Evolutionary conservation across 2,113 vertebrate genomes (phyloP).

Genomic region (Gopherus evgoodei): DNA sequence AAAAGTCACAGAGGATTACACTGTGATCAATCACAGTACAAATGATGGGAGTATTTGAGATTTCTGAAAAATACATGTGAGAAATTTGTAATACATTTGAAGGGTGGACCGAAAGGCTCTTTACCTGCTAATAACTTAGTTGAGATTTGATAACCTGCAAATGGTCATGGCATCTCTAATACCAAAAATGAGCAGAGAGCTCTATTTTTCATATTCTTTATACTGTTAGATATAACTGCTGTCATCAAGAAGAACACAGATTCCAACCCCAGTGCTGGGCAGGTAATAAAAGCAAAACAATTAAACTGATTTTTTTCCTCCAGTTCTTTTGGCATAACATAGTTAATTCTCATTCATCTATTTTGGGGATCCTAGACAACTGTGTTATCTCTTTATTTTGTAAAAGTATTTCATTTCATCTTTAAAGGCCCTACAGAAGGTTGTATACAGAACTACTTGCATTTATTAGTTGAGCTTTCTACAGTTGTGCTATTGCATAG

Average conservation of each 20-base stretch:
- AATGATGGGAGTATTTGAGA: neutral
- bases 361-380: neutral
- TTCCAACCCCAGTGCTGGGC: neutral
- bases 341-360: neutral
- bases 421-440: conserved; percentile 28
- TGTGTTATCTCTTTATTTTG: neutral
- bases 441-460: conserved; percentile 14
- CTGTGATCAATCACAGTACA: neutral
- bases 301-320: neutral
- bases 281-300: neutral
- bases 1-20: neutral
- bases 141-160: neutral
- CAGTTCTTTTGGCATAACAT: neutral
- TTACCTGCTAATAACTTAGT: neutral
- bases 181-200: neutral
- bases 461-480: conserved; percentile 35
- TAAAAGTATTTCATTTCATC: neutral
- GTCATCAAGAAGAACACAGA: neutral
- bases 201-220: neutral
- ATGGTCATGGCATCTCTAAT: neutral
- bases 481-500: conserved; percentile 1
- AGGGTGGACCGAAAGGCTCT: neutral
- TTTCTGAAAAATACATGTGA: neutral
- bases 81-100: neutral
- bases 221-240: neutral